Conservation (phyloP, 2,888 invertebrate species). For the Aphodius sticticus region DNA sequence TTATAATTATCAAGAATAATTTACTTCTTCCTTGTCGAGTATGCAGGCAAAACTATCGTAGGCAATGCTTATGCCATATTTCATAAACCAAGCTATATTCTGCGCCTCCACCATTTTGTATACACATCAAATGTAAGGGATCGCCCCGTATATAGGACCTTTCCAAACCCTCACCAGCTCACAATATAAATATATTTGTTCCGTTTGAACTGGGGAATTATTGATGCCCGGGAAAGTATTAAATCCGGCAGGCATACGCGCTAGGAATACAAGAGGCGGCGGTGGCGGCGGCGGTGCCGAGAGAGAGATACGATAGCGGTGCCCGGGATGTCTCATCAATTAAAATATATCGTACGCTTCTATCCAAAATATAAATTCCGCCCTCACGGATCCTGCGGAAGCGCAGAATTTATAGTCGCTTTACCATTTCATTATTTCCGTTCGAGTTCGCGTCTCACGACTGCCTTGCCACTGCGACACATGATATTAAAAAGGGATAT, state of each 20-base stretch:
- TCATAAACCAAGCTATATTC: no score
- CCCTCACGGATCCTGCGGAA: not conserved
- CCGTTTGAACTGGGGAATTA: constrained; percentile 24
- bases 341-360: constrained; percentile 23
- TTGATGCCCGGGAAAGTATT: constrained; percentile 21
- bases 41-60: no score
- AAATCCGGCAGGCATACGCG: constrained; percentile 18
- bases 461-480: not conserved
- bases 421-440: constrained; percentile 4
- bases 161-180: constrained; percentile 9
- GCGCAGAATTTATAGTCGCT: not conserved
- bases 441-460: not conserved
- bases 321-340: constrained; percentile 23
- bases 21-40: no score
- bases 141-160: not conserved
- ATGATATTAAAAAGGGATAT: constrained; percentile 4
- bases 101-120: no score
- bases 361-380: constrained; percentile 25
- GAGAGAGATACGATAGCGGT: constrained; percentile 16
- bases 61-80: no score
- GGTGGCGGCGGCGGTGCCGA: constrained; percentile 14
- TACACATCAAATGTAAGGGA: not conserved
- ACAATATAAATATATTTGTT: constrained; percentile 24
- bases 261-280: constrained; percentile 6
- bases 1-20: no score